Evolutionary conservation across 2,888 invertebrate genomes (phyloP), one percentile per base, ranked within the genome.

Genomic region (Tetragonula carbonaria): DNA sequence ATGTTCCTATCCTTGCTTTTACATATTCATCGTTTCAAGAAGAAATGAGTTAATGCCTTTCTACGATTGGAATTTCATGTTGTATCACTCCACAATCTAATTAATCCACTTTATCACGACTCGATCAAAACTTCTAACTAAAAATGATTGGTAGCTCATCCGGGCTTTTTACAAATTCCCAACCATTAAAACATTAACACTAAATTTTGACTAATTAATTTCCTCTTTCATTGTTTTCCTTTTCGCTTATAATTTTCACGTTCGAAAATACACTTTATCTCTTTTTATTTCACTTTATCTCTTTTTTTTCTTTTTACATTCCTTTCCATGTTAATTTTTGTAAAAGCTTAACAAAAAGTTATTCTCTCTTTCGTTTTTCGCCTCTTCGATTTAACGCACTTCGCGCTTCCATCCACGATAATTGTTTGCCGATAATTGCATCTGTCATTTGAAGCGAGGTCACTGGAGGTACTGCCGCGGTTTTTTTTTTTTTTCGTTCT

Each of bases 361-460:
- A 18, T n/a, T 1, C 6, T 21, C 13, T 2, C 57, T 38, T 38
- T 57, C 57, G 57, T 57, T 57, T 57, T n/a, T 55, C 8, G 28
- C n/a, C 18, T n/a, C 45, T 5, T 21, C n/a, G n/a, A 45, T 53
- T 57, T 21, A 14, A 75, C 16, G 45, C 45, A 67, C 16, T 18
- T 14, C 53, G 4, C 18, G 4, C 62, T 55, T n/a, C 18, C 53
- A 33, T 16, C 14, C 50, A 18, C 38, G 55, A 74, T 51, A 66
- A 62, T 67, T 59, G 21, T 33, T 28, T 21, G 33, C n/a, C n/a
- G 38, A 28, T 65, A 80, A 80, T 76, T 76, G 75, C 55, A 71
- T 71, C 63, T 63, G 62, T 70, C 21, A 18, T 70, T 57, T 51
- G 51, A 70, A 77, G 70, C 21, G 53, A 62, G 62, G 70, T 70